Conservation (phyloP, 2,113 vertebrate species). For the Muntiacus muntjak region DNA sequence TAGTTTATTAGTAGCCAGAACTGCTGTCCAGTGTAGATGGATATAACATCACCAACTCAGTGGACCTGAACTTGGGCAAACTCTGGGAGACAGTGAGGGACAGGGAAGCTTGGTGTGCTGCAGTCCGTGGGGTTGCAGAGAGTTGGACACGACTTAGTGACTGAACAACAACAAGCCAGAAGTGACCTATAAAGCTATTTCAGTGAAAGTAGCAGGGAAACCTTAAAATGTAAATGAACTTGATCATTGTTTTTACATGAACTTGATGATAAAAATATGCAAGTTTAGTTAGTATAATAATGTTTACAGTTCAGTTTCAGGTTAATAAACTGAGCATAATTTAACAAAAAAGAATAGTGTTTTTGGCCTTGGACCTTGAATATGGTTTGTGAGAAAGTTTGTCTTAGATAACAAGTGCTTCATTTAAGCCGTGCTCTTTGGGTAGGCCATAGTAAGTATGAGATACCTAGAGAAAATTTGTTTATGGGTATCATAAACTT, state of each 20-base stretch:
- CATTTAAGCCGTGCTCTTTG: neutral
- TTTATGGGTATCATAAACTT: neutral
- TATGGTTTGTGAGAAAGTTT: neutral
- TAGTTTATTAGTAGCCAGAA: neutral
- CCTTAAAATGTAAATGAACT: neutral
- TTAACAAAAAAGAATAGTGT: neutral
- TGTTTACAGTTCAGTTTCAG: conserved; percentile 6
- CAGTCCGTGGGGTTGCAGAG: neutral
- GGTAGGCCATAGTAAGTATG: neutral
- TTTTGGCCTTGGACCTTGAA: neutral
- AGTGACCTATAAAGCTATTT: neutral
- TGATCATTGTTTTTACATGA: conserved; percentile 13
- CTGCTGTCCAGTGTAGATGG: neutral
- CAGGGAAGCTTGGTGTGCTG: neutral
- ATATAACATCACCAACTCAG: neutral
- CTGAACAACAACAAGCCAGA: neutral
- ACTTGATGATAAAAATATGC: neutral
- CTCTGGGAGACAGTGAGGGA: neutral
- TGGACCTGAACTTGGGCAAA: neutral
- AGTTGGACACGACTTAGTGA: neutral
- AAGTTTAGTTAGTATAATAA: neutral
- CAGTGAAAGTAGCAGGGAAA: neutral
- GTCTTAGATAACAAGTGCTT: neutral
- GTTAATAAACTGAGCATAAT: neutral
- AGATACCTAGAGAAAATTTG: neutral